Base-by-base conservation (phyloP, 2,888 invertebrate genomes). In the Malacosoma neustria region DNA sequence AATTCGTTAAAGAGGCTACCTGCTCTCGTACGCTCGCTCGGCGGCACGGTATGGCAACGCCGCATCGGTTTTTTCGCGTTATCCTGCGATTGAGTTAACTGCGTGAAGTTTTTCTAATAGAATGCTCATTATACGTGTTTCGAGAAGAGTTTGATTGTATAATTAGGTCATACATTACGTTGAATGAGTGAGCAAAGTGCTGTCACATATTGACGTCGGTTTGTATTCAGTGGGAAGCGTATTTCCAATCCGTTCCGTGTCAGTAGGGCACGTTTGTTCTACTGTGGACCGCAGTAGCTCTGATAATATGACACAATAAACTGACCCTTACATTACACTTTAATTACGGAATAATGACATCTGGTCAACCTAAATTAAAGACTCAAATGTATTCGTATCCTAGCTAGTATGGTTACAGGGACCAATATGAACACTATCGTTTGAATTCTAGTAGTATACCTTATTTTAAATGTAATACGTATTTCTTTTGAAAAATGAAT, bases 11-110 rank as follows among this genome's bases (percentile, higher is more conserved):
- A 50, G 61, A 71, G 68, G 65, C 80, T 79, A 75, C 77, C 76
- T 75, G 75, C 66, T 68, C 67, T 68, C 67, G 72, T 72, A 70
- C 70, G 73, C 67, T 73, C 71, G 67, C 68, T 53, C 68, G n/a
- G n/a, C n/a, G n/a, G 82, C 75, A 76, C 84, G 75, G 72, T 69
- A 70, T 69, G 84, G 84, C 84, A 85, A 85, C 84, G 80, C 64
- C 80, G 84, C 84, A 64, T 67, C 69, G 55, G 66, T 72, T 72
- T 71, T 73, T 79, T 77, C 70, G 77, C 73, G 71, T 70, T 76
- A 72, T 75, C 72, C 73, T 72, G 61, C 68, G 66, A 66, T 72
- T 61, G 70, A 73, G 61, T 66, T 62, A 56, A 61, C 63, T 65
- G 61, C 66, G 65, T 69, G 62, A 65, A 57, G 61, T 71, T 67